A percentile compares a stretch with the other conserved stretches of the same genome.
Conservation (phyloP, 2,888 invertebrate species). For the Brachylomia viminalis region DNA sequence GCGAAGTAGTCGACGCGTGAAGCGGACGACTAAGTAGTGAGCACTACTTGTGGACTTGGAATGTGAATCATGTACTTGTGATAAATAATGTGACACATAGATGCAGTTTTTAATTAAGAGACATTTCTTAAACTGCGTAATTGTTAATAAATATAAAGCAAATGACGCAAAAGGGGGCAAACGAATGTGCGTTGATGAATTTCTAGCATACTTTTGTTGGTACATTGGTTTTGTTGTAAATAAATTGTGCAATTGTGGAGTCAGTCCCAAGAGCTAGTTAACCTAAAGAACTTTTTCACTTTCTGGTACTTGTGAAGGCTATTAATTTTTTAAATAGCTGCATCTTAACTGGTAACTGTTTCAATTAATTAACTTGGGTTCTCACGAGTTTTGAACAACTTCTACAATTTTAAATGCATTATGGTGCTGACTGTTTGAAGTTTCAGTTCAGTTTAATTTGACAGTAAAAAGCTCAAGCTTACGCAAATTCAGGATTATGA, state of each 20-base stretch:
- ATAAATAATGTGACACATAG: constrained; percentile 21
- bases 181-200: neutral
- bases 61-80: constrained; percentile 43
- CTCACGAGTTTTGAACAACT: neutral
- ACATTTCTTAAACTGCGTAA: neutral
- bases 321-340: constrained; percentile 31
- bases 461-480: neutral
- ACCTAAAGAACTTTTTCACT: constrained; percentile 26
- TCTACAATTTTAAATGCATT: neutral
- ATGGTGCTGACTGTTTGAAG: neutral
- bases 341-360: constrained; percentile 9
- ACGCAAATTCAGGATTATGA: neutral
- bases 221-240: constrained; percentile 8
- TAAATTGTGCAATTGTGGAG: constrained; percentile 24
- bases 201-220: neutral
- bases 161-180: neutral
- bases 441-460: neutral
- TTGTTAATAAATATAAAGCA: neutral
- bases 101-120: constrained; percentile 18
- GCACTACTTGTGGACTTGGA: constrained; percentile 48
- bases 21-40: constrained; percentile 46
- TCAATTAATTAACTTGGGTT: neutral
- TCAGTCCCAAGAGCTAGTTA: constrained; percentile 20
- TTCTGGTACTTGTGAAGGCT: constrained; percentile 22
- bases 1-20: constrained; percentile 32